A percentile compares a stretch with the other conserved stretches of the same genome.
Evolutionary conservation across 2,797 vertebrate species (phyloP).

Genomic region (Esox masquinongy): DNA sequence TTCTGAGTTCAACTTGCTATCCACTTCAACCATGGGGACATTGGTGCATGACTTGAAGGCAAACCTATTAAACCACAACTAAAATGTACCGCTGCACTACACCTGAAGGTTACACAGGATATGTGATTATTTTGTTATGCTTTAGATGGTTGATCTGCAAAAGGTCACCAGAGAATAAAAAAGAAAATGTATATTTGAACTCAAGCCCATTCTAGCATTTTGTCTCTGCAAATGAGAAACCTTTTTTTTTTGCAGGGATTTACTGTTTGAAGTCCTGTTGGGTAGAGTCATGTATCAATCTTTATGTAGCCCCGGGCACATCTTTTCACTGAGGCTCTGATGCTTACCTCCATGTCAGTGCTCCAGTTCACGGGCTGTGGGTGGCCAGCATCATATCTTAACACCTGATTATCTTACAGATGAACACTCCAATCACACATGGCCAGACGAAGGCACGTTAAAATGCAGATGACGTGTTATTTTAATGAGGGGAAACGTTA

Average conservation of each 20-base stretch:
- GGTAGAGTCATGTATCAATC: slow-evolving; percentile 32
- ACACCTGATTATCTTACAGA: background rate
- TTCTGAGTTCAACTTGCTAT: background rate
- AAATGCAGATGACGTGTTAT: background rate
- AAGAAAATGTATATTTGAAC: slow-evolving; percentile 12
- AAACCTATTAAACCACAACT: background rate
- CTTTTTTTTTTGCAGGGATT: slow-evolving; percentile 16
- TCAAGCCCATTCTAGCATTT: background rate
- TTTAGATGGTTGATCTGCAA: background rate
- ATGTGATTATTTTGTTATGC: background rate
- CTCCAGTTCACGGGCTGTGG: background rate
- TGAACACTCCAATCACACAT: background rate
- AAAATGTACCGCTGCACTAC: background rate
- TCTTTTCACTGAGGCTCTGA: slow-evolving; percentile 19
- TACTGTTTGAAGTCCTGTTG: slow-evolving; percentile 6
- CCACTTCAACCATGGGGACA: background rate
- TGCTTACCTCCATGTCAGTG: background rate
- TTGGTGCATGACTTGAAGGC: background rate
- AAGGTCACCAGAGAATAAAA: background rate
- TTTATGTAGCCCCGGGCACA: slow-evolving; percentile 8
- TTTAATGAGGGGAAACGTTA: background rate
- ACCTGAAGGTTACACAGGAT: background rate
- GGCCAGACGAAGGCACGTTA: background rate
- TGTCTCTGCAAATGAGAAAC: slow-evolving; percentile 19
- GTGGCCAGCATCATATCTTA: background rate